A percentile compares a stretch with the other conserved stretches of the same genome.
Conservation (phyloP, 2,797 vertebrate genomes). For the Melanitta fusca region DNA sequence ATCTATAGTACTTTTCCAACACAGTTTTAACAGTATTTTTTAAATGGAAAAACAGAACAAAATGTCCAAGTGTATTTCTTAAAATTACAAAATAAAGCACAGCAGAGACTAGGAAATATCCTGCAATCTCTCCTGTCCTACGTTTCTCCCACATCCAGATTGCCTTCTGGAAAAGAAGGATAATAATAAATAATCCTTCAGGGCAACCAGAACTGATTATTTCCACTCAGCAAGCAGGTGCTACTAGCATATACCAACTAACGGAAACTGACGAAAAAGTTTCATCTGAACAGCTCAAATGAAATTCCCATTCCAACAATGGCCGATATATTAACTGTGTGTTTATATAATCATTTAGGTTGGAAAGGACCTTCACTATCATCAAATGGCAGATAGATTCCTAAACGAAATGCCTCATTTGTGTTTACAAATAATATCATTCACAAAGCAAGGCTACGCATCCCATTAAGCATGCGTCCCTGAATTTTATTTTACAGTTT, state of each 20-base stretch:
- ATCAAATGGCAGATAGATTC: slow-evolving; percentile 22
- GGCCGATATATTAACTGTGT: background rate
- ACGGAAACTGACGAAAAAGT: background rate
- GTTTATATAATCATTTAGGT: background rate
- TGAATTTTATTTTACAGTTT: slow-evolving; percentile 41
- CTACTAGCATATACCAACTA: background rate
- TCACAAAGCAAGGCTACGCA: background rate
- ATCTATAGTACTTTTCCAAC: background rate
- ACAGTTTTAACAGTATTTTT: background rate
- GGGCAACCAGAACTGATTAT: background rate
- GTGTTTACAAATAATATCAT: slow-evolving; percentile 7
- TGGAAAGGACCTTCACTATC: background rate
- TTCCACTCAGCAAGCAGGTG: background rate
- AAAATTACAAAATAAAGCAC: background rate
- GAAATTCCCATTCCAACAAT: background rate
- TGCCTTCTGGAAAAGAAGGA: background rate
- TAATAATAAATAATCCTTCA: background rate
- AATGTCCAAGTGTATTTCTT: rapidly evolving
- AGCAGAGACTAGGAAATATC: background rate
- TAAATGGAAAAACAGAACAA: background rate
- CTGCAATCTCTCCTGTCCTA: background rate
- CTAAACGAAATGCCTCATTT: background rate
- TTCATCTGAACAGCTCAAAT: background rate
- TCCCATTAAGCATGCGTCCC: background rate
- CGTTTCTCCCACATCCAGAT: background rate